These are phyloP conservation scores for Alosa alosa DNA, from an alignment of 2,113 vertebrate species.

Conservation along the genomic window DNA sequence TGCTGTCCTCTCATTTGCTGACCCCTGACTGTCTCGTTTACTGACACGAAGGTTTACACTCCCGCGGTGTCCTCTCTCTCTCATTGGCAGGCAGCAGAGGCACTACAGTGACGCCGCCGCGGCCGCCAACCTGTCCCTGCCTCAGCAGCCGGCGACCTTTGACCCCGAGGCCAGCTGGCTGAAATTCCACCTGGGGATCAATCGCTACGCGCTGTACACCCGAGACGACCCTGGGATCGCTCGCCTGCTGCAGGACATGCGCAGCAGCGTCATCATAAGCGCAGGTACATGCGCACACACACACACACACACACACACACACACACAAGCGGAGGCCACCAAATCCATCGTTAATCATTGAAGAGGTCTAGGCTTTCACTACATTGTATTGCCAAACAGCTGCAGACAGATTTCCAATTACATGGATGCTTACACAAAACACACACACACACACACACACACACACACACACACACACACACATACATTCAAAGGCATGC, in stretches of 20 bases:
- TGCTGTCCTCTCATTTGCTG: background rate
- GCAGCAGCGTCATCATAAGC: constrained; percentile 63
- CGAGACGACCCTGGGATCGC: constrained; percentile 69
- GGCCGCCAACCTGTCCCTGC: constrained; percentile 60
- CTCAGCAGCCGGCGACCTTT: constrained; percentile 61
- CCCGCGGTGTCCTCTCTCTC: background rate
- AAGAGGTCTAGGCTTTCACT: background rate
- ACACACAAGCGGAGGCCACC: background rate
- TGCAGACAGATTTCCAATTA: background rate
- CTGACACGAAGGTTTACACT: background rate
- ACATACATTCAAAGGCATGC: background rate
- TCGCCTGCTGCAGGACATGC: constrained; percentile 80
- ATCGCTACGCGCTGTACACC: constrained; percentile 79
- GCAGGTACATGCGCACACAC: constrained; percentile 69
- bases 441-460: background rate
- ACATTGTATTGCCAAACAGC: constrained; percentile 5
- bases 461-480: background rate
- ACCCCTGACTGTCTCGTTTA: background rate
- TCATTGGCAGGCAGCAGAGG: constrained; percentile 64
- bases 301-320: constrained; percentile 1
- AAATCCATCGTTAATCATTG: background rate
- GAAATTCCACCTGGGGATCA: constrained; percentile 90
- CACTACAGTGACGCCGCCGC: constrained; percentile 62
- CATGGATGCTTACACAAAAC: background rate
- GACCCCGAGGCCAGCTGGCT: constrained; percentile 81